Base-by-base conservation (phyloP, 2,888 invertebrate genomes). In the Gerosis bhagava region DNA sequence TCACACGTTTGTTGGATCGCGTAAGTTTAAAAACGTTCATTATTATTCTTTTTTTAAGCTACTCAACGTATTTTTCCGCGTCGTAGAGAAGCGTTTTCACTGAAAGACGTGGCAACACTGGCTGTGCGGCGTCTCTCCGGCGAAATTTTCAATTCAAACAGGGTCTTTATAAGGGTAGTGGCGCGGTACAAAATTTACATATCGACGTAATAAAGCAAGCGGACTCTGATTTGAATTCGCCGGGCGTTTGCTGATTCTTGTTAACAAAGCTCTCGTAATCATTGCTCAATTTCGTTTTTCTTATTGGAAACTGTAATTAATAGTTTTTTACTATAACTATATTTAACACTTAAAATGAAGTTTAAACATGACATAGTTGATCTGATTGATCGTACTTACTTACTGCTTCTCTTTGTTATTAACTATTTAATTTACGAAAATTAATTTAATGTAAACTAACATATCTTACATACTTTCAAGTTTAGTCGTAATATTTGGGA, bases 81-180 rank as follows among this genome's bases (percentile, higher is more conserved):
- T 28, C 6, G 22, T 35, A 39, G 60, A 67, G 73, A 73, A 78
- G 83, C 73, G 80, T 71, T 77, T 82, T 80, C 77, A 67, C 83
- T 87, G 87, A 84, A 84, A 86, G 88, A 82, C 88, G 83, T 83
- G 61, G 81, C 76, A 68, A 67, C 73, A 88, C 88, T 88, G 86
- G 77, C 81, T 74, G 81, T 74, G 76, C 60, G 70, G 63, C 66
- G 71, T 73, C 74, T 70, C 74, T 73, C 75, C 79, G 77, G 82
- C 83, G 77, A 83, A 86, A 88, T 87, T 88, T 87, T 87, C 84
- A 86, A 88, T 87, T 88, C 88, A 87, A 84, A 81, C 83, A 80
- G 81, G 84, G 86, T 79, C 84, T 87, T 83, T 87, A 83, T 87
- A 86, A 87, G 88, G 86, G 88, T 86, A 88, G 87, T 88, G 86